These are phyloP conservation scores for Neosilurus hyrtlii DNA, from an alignment of 2,797 vertebrate genomes.

Conservation along the genomic window DNA sequence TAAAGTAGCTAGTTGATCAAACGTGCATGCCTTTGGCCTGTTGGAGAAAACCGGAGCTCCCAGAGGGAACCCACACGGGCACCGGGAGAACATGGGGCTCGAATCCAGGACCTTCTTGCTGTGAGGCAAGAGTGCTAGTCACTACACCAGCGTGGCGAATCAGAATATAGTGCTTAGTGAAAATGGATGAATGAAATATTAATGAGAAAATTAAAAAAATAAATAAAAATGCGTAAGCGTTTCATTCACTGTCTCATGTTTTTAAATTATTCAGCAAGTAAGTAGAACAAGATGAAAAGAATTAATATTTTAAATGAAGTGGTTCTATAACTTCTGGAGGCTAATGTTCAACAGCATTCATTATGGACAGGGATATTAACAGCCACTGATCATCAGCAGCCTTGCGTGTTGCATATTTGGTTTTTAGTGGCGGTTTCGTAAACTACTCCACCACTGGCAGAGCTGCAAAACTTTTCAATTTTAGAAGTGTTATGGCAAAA, in stretches of 20 bases:
- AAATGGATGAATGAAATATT: not conserved
- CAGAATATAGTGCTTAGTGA: not conserved
- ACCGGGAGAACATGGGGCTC: too few relatives aligned
- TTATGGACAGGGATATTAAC: not conserved
- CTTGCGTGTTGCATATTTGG: not conserved
- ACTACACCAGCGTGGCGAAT: too few relatives aligned
- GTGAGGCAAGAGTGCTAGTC: too few relatives aligned
- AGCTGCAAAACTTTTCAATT: constrained; percentile 17
- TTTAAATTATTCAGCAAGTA: not conserved
- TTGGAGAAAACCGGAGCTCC: too few relatives aligned
- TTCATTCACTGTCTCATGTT: not conserved
- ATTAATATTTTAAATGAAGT: not conserved
- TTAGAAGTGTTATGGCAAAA: constrained; percentile 1
- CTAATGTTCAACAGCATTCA: not conserved
- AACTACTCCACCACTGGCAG: not conserved
- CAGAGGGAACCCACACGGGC: too few relatives aligned
- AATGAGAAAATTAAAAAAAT: not conserved
- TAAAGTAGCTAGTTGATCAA: too few relatives aligned
- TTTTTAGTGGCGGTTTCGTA: not conserved
- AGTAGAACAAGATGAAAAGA: not conserved
- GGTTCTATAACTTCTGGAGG: not conserved
- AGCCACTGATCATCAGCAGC: not conserved
- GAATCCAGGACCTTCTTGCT: too few relatives aligned
- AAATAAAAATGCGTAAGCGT: not conserved
- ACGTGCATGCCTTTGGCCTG: too few relatives aligned